Percentiles rank a stretch among this genome's conserved stretches.
These are phyloP conservation scores for Microctenopoma steveboyesi DNA, from an alignment of 2,797 vertebrate genomes.

Conservation along the genomic window DNA sequence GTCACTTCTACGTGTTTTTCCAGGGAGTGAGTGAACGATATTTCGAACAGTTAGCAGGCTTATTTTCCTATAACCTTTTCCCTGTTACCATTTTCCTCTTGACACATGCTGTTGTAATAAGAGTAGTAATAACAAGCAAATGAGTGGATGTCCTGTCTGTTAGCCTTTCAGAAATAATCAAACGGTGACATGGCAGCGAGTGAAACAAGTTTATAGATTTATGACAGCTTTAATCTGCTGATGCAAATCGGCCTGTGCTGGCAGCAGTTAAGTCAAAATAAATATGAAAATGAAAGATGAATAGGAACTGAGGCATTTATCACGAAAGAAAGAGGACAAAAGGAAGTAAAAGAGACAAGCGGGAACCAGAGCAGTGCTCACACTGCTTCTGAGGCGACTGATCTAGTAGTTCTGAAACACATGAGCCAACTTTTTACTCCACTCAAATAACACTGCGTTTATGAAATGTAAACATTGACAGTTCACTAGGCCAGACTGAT, in stretches of 20 bases:
- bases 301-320: constrained; percentile 64
- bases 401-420: constrained; percentile 69
- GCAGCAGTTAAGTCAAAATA: constrained; percentile 77
- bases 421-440: constrained; percentile 65
- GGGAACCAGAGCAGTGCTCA: constrained; percentile 33
- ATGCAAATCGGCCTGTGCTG: constrained; percentile 76
- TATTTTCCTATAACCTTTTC: constrained; percentile 68
- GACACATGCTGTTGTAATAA: constrained; percentile 68
- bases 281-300: constrained; percentile 76
- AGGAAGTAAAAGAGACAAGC: constrained; percentile 33
- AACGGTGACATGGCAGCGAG: constrained; percentile 63
- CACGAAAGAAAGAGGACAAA: constrained; percentile 29
- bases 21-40: constrained; percentile 27
- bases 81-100: constrained; percentile 57
- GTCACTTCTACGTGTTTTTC: constrained; percentile 41
- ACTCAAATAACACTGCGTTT: constrained; percentile 80
- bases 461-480: constrained; percentile 85
- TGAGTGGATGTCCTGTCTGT: constrained; percentile 68
- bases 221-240: constrained; percentile 70
- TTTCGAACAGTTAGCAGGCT: constrained; percentile 40
- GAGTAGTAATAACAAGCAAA: constrained; percentile 77
- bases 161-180: constrained; percentile 67
- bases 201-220: constrained; percentile 69
- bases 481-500: constrained; percentile 75
- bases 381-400: constrained; percentile 39